Evolutionary conservation across 2,113 vertebrate genomes (phyloP).

Genomic region (Ailuropoda melanoleuca): DNA sequence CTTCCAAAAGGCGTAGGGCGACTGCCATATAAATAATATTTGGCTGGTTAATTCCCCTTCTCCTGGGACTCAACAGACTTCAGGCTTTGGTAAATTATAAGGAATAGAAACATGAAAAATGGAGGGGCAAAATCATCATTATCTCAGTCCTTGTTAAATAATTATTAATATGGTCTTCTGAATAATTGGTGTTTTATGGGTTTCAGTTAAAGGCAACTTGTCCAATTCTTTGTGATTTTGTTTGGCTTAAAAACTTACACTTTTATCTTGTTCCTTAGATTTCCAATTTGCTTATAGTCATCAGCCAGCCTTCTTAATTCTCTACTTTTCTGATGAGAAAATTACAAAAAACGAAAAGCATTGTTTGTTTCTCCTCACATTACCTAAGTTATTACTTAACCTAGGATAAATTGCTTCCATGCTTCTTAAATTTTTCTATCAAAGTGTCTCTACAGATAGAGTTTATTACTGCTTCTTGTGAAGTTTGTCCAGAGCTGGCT

Average conservation of each 20-base stretch:
- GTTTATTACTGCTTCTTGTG: background rate
- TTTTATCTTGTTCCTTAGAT: constrained; percentile 24
- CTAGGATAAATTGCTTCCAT: background rate
- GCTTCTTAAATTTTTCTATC: background rate
- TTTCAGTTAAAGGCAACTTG: background rate
- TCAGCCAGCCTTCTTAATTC: background rate
- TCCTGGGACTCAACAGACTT: background rate
- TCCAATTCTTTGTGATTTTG: background rate
- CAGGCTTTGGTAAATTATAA: background rate
- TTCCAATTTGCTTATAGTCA: background rate
- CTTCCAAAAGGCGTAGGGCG: background rate
- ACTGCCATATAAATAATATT: constrained; percentile 8
- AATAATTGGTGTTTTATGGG: background rate
- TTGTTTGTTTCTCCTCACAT: background rate
- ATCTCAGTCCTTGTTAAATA: constrained; percentile 30
- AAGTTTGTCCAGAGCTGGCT: background rate
- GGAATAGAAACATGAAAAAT: constrained; percentile 12
- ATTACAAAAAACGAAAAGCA: background rate
- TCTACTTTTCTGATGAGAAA: background rate
- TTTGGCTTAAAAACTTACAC: background rate
- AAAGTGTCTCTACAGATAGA: background rate
- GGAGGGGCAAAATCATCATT: background rate
- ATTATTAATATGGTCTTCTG: background rate
- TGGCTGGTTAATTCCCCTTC: background rate
- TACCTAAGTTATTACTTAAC: background rate